Base-by-base conservation (phyloP, 2,888 invertebrate genomes). In the Tenodera sinensis region DNA sequence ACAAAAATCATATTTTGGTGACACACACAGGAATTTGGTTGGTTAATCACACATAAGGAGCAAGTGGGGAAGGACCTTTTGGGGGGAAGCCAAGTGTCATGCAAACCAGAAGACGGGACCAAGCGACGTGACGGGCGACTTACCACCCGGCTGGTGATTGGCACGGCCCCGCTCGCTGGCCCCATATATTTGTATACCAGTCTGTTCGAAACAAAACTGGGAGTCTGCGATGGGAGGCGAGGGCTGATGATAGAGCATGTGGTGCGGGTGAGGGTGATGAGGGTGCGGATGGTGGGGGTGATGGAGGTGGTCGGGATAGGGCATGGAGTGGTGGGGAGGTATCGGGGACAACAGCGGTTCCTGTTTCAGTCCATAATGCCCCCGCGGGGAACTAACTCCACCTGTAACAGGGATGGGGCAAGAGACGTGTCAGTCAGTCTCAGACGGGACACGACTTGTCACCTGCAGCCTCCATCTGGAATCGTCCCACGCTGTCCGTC, bases 171-270 rank as follows among this genome's bases (percentile, higher is more conserved):
- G 90, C 88, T 91, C 91, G 90, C 90, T 91, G 89, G 91, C 90
- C 89, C 93, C 91, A 93, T 93, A 94, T 91, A 93, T 92, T 92
- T 93, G 92, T 91, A 93, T 93, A 90, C 93, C 93, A 93, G 94
- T 93, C 93, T 94, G 94, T 94, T 95, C 95, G 93, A 95, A 95
- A 94, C 94, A 94, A 94, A 94, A 95, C 93, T 94, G 94, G 93
- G 93, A 93, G 92, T 94, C 94, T 93, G 71, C 93, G 93, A 91
- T 87, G 89, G 90, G 83, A 93, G 94, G 94, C 92, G 92, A 92
- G 92, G 91, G 83, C 89, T 89, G 88, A 90, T 88, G 85, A 89
- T 86, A 15, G 90, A 71, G 54, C 88, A 83, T 88, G 88, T 92
- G 91, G 92, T 93, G 92, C 93, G 93, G 92, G 92, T 92, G 93